Evolutionary conservation across 1,140 invertebrate species (phyloP), one percentile per base, ranked within the genome.

Genomic region (Magallana angulata): DNA sequence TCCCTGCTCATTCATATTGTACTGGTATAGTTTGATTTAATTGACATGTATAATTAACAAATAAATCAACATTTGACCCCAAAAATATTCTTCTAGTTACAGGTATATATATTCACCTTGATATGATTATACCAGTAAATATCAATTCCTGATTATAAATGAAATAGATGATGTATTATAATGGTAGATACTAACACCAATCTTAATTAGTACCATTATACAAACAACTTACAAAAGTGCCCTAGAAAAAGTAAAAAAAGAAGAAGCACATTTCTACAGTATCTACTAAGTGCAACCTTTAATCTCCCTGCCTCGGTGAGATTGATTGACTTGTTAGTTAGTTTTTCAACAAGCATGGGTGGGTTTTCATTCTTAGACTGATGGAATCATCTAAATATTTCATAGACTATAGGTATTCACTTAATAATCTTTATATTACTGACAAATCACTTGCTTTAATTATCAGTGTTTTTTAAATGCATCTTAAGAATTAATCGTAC

Each of bases 201-300:
- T 76, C 11, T 76, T 30, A 76, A 76, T 76, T 76, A 76, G 68
- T 76, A 36, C 36, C 24, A 48, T 2, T 48, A 48, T 5, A 36
- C 24, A 76, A 30, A 24, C 36, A 82, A 82, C 81, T 82, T 82
- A 82, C 81, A 82, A 82, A 82, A 82, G 18, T 82, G 81, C 14
- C 81, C 81, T 82, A 82, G 9, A 82, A 30, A 82, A 82, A 82
- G 57, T 82, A 82, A 30, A 82, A 76, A 71, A 62, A 71, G 14
- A 76, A 30, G 57, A 82, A 48, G 57, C 5, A 12, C 48, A 82
- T n/a, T 80, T 82, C 81, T 82, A 82, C 7, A 76, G 24, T 76
- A 76, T 30, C 60, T 64, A 64, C 11, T 1, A 3, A 76, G 68
- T 76, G 68, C 68, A 76, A 76, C 68, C 68, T 30, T 48, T 3